Evolutionary conservation across 2,888 invertebrate species (phyloP).

Genomic region (Uloborus plumipes): DNA sequence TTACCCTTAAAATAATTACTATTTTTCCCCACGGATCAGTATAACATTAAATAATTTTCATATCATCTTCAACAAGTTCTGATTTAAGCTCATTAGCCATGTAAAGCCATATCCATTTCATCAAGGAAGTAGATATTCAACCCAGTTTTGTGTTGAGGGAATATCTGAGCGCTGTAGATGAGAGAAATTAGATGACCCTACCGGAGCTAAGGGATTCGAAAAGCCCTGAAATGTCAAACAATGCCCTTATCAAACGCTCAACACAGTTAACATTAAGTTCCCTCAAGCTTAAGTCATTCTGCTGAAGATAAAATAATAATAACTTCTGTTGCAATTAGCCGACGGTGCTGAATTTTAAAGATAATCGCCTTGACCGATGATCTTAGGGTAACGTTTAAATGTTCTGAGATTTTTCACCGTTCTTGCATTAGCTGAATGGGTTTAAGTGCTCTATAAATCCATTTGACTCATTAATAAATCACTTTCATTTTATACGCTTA

Average conservation of each 20-base stretch:
- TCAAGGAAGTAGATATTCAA: too few species aligned
- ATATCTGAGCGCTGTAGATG: conserved; percentile 38
- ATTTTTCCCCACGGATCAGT: conserved; percentile 3
- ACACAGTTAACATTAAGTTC: conserved; percentile 27
- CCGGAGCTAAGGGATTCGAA: conserved; percentile 24
- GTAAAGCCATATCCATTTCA: too few species aligned
- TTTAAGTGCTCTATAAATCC: too few species aligned
- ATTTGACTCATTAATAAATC: too few species aligned
- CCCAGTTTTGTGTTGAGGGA: conserved; percentile 22
- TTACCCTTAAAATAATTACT: too few species aligned
- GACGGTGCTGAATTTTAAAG: conserved; percentile 25
- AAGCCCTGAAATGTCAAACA: conserved; percentile 52
- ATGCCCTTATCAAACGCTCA: conserved; percentile 45
- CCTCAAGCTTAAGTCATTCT: conserved; percentile 1
- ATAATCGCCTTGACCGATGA: conserved; percentile 33
- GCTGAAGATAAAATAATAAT: conserved; percentile 36
- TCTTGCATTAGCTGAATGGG: too few species aligned
- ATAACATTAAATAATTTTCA: conserved; percentile 42
- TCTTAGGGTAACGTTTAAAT: too few species aligned
- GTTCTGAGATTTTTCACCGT: too few species aligned
- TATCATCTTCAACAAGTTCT: conserved; percentile 45
- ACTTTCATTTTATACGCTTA: too few species aligned
- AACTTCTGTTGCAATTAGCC: conserved; percentile 36
- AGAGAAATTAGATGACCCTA: conserved; percentile 44
- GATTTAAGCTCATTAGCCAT: conserved; percentile 53